Evolutionary conservation across 2,888 invertebrate species (phyloP).

Genomic region (Pherbina coryleti): DNA sequence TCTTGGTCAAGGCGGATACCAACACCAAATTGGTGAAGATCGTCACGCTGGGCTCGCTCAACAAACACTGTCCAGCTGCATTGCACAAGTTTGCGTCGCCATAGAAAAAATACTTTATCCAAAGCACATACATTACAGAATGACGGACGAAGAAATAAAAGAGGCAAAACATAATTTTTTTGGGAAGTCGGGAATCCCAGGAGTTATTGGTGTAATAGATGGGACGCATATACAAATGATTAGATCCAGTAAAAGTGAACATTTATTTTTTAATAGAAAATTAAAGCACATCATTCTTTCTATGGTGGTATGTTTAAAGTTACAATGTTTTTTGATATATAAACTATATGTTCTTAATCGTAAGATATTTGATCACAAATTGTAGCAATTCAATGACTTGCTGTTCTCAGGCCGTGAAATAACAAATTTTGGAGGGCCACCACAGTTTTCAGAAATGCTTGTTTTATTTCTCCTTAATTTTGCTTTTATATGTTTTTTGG

Average conservation of each 20-base stretch:
- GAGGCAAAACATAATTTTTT: neutral
- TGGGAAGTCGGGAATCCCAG: neutral
- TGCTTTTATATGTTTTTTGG: too few relatives aligned
- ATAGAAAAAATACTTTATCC: conserved; percentile 1
- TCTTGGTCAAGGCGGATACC: conserved; percentile 26
- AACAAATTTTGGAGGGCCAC: too few relatives aligned
- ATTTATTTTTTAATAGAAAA: too few relatives aligned
- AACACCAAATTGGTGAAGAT: conserved; percentile 34
- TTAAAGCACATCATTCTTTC: too few relatives aligned
- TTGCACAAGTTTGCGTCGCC: neutral
- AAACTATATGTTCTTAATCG: too few relatives aligned
- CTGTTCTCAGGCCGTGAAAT: too few relatives aligned
- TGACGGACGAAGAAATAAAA: neutral
- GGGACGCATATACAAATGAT: neutral
- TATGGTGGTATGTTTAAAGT: too few relatives aligned
- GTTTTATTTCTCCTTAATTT: too few relatives aligned
- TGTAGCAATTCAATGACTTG: too few relatives aligned
- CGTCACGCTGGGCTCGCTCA: neutral
- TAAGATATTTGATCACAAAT: too few relatives aligned
- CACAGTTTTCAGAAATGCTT: too few relatives aligned
- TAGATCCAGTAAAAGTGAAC: neutral
- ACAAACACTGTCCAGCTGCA: neutral
- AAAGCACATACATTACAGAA: neutral
- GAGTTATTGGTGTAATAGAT: neutral
- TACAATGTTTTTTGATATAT: too few relatives aligned